phyloP scores from a whole-genome alignment of 2,888 invertebrate species.

The Adelognathus sp. region DNA sequence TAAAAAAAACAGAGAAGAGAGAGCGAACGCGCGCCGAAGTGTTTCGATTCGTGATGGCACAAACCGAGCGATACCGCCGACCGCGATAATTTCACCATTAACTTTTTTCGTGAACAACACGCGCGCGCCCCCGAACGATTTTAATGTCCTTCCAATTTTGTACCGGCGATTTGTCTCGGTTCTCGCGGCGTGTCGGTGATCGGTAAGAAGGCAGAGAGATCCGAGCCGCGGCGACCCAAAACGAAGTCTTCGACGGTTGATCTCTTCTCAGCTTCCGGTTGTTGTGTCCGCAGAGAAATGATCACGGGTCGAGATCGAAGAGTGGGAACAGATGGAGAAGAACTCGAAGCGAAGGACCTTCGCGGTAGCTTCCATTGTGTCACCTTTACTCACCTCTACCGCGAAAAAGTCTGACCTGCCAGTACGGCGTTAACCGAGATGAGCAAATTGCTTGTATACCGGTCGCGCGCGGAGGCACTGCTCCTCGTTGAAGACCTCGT shows the following conservation, averaged over 20 bases:
- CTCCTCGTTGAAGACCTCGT: conserved; percentile 24
- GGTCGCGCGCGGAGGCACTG: conserved; percentile 4
- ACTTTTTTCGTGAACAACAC: conserved; percentile 60
- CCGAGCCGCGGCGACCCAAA: conserved; percentile 6
- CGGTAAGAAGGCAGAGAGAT: conserved; percentile 37
- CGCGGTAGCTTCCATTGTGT: conserved; percentile 10
- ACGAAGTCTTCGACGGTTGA: background rate
- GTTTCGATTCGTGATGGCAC: conserved; percentile 60
- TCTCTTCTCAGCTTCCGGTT: conserved; percentile 52
- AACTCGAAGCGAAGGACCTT: background rate
- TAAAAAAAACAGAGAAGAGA: conserved; percentile 15
- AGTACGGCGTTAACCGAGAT: conserved; percentile 33
- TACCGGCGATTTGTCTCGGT: conserved; percentile 58
- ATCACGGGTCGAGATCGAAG: conserved; percentile 31
- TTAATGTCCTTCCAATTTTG: conserved; percentile 62
- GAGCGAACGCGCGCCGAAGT: conserved; percentile 47
- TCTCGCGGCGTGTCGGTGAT: conserved; percentile 48
- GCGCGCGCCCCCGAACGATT: conserved; percentile 56
- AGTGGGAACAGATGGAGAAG: background rate
- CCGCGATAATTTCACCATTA: conserved; percentile 67
- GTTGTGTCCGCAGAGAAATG: conserved; percentile 35
- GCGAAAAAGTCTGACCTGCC: conserved; percentile 54
- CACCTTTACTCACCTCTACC: conserved; percentile 35
- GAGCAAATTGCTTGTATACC: conserved; percentile 46
- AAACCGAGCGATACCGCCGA: conserved; percentile 60